phyloP scores from a whole-genome alignment of 23 tunicate species.

The Oikopleura albicans region DNA sequence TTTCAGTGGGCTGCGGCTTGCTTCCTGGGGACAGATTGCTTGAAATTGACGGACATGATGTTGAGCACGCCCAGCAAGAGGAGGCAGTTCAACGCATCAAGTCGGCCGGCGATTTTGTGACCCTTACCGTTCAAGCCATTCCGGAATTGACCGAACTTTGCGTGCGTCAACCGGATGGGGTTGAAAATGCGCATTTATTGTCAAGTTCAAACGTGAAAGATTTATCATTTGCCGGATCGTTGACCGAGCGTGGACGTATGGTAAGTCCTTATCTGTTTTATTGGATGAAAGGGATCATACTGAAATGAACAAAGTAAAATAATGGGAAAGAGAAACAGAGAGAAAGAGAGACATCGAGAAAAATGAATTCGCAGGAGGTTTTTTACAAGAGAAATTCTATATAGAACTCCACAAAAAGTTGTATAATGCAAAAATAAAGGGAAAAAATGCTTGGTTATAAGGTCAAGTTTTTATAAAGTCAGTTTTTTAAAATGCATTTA shows the following conservation, averaged over 20 bases:
- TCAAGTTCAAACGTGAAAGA: not conserved
- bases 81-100: slow-evolving; percentile 49
- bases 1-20: slow-evolving; percentile 16
- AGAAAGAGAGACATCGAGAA: not conserved
- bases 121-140: slow-evolving; percentile 39
- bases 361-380: not conserved
- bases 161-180: slow-evolving; percentile 9
- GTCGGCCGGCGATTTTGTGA: slow-evolving; percentile 38
- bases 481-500: no score
- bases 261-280: not conserved
- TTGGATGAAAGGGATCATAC: not conserved
- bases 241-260: not conserved
- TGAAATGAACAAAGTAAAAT: not conserved
- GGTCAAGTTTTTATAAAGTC: no score
- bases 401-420: no score
- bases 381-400: not conserved
- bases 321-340: not conserved
- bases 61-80: slow-evolving; percentile 43
- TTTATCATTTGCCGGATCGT: not conserved
- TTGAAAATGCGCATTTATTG: not conserved
- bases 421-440: no score
- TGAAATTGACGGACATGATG: slow-evolving; percentile 56
- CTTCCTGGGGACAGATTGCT: slow-evolving; percentile 50
- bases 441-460: no score
- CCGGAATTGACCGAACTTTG: not conserved